These are phyloP conservation scores for Diceros bicornis DNA, from an alignment of 2,797 vertebrate species.

Conservation along the genomic window DNA sequence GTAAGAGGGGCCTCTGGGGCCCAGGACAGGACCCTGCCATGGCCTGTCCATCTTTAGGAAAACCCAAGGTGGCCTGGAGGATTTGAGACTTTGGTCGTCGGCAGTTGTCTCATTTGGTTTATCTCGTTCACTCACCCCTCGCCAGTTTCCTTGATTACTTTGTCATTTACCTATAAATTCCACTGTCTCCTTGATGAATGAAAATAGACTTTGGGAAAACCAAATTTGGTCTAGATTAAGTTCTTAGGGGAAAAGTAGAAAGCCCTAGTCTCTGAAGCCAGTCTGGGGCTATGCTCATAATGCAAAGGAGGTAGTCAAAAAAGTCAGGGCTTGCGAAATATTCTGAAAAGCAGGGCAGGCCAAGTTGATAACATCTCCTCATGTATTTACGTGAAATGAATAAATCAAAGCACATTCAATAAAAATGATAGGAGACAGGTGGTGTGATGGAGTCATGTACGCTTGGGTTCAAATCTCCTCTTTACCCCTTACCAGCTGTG, in stretches of 20 bases:
- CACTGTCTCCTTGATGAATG: neutral
- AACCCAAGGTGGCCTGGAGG: neutral
- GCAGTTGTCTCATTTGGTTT: neutral
- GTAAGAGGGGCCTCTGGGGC: neutral
- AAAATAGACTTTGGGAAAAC: conserved; percentile 45
- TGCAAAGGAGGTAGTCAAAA: neutral
- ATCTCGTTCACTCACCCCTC: neutral
- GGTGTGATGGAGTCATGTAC: neutral
- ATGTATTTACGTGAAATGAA: neutral
- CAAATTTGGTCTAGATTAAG: conserved; percentile 50
- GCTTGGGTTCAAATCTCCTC: neutral
- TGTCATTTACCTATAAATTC: conserved; percentile 5
- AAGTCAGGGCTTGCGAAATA: neutral
- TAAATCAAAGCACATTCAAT: conserved; percentile 21
- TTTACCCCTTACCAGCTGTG: neutral
- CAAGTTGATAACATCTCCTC: neutral
- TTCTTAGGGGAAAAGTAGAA: conserved; percentile 52
- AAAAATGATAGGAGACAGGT: conserved; percentile 10
- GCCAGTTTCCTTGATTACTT: neutral
- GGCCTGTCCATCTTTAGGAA: neutral
- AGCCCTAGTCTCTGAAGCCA: conserved; percentile 14
- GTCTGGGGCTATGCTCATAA: neutral
- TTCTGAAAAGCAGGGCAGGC: neutral
- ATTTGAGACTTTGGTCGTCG: neutral
- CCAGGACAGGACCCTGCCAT: neutral